These are phyloP conservation scores for Bathybates hornii DNA, from an alignment of 2,113 vertebrate species.

Conservation along the genomic window DNA sequence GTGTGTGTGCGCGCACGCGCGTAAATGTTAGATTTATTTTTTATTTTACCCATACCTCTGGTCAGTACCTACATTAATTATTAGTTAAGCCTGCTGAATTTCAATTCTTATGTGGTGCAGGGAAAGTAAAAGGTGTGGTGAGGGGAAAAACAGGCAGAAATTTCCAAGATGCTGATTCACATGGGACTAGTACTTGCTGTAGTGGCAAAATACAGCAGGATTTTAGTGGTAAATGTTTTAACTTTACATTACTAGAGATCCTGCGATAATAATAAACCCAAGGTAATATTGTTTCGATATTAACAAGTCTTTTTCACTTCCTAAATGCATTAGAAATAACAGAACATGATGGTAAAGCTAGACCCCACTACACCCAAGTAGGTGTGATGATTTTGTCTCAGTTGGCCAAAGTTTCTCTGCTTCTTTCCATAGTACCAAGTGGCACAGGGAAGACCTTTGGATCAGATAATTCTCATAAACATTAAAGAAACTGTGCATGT, in stretches of 20 bases:
- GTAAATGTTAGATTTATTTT: accelerated
- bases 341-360: not conserved
- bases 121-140: not conserved
- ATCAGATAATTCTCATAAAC: not conserved
- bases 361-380: not conserved
- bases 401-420: not conserved
- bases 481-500: not conserved
- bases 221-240: not conserved
- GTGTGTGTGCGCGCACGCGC: not conserved
- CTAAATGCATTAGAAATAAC: not conserved
- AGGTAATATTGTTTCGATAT: not conserved
- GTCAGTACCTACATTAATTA: not conserved
- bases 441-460: not conserved
- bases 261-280: not conserved
- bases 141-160: not conserved
- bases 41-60: not conserved
- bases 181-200: not conserved
- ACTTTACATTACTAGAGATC: not conserved
- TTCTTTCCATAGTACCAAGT: not conserved
- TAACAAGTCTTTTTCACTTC: not conserved
- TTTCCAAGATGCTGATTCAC: not conserved
- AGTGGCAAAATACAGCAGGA: not conserved
- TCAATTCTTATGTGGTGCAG: not conserved
- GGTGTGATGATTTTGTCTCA: not conserved
- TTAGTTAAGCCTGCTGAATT: not conserved